Base-by-base conservation (phyloP, 2,888 invertebrate genomes). In the Neoaliturus tenellus region DNA sequence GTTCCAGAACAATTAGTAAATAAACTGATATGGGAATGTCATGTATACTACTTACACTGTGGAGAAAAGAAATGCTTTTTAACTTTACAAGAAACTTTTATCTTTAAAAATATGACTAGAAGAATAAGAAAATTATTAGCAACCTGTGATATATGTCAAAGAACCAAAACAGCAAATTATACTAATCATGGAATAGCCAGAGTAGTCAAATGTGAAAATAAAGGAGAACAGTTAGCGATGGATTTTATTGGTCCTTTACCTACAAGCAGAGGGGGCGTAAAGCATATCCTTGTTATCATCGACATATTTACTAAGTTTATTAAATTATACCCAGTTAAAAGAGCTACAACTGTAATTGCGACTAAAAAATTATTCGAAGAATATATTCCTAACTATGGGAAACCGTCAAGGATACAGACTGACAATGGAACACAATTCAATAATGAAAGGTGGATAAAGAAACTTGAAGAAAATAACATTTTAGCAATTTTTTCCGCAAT, bases 341-440 rank as follows among this genome's bases (percentile, higher is more conserved):
- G 6, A 25, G 75, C 75, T n/a, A 75, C 39, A 2, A 75, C 39
- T 14, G n/a, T 41, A 20, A 75, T 8, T 41, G 25, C 23, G 17
- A 23, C 41, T 6, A 35, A 35, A 2, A 75, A 75, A 75, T 8
- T 35, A 39, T 75, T 75, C 10, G 4, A 17, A 3, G 6, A 23
- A 10, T 25, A 75, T 75, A 23, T 75, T 6, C 75, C 39, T 2
- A 41, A 0, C 0, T 39, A 41, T 41, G 75, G 75, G 17, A 6
- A 39, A 3, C 75, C 78, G 23, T 48, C 20, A 20, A 28, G 14
- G 6, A 48, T 78, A 48, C 44, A 48, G n/a, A 48, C 41, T 6
- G 23, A 78, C 17, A 78, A 78, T 17, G 78, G 44, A 25, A 78
- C 78, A 44, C 48, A 78, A 23, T 78, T 78, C n/a, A 28, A 23